Evolutionary conservation across 2,113 vertebrate species (phyloP), one percentile per base, ranked within the genome.

Genomic region (Apaloderma vittatum): DNA sequence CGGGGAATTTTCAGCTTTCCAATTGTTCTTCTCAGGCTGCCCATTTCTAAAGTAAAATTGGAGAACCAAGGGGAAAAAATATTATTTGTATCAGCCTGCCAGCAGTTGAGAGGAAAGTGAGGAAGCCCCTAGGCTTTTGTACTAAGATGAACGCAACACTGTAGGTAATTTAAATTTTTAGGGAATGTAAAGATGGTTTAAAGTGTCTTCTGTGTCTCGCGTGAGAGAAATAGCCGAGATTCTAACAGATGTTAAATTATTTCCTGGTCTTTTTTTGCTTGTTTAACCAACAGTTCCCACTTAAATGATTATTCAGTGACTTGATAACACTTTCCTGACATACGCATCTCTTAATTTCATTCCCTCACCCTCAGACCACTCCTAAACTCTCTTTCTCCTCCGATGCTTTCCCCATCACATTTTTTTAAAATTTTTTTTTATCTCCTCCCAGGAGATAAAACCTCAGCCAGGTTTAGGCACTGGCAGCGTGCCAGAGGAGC

Each of bases 21-120:
- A 34, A 57, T n/a, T n/a, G 71, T 18, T 49, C 45, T 58, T 61
- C 48, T 0, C n/a, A n/a, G n/a, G 0, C 7, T 73, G 30, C 10
- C 37, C 24, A 72, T 75, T 92, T 76, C 21, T 26, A 61, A 86
- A 70, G 18, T 15, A 22, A 67, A 78, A 72, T 11, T 37, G 48
- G 21, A 86, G 83, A 92, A 80, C 19, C 8, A 54, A 86, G 26
- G 17, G 4, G 11, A 30, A 54, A 85, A 24, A 6, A 3, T 15
- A 18, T 6, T 34, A 51, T 54, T 72, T 76, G 7, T 49, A 67
- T 61, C 29, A 48, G 30, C 20, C 19, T 72, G 45, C 2, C 29
- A 72, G 73, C 46, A 71, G 19, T 0, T 52, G 24, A 86, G 23
- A 62, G 61, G 81, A 82, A 51, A 57, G 15, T 12, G 61, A 21